These are phyloP conservation scores for Meles meles DNA, from an alignment of 2,113 vertebrate genomes.

Conservation along the genomic window DNA sequence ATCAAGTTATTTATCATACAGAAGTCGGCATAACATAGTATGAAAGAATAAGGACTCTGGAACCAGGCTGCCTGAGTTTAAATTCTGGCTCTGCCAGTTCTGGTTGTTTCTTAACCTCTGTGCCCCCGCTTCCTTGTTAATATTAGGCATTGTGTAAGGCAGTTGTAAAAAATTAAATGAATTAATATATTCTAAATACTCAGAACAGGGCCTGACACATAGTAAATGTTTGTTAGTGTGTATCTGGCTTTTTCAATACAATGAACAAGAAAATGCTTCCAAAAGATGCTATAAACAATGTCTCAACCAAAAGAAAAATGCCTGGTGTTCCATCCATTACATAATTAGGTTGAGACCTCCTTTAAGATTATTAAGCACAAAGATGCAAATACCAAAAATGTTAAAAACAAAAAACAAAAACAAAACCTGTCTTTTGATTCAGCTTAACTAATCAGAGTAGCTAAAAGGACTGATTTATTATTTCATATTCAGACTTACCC, in stretches of 20 bases:
- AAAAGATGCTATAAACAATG: background rate
- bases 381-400: slow-evolving; percentile 21
- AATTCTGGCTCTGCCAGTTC: background rate
- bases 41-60: background rate
- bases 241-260: slow-evolving; percentile 12
- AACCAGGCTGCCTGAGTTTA: background rate
- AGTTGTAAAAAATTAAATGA: background rate
- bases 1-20: background rate
- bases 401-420: background rate
- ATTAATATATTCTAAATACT: background rate
- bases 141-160: background rate
- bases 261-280: slow-evolving; percentile 39
- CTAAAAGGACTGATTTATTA: background rate
- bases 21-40: background rate
- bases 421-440: background rate
- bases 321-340: background rate
- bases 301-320: slow-evolving; percentile 41
- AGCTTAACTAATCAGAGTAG: background rate
- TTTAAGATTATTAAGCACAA: slow-evolving; percentile 36
- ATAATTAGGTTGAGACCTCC: background rate
- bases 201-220: background rate
- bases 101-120: background rate
- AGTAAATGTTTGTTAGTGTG: background rate
- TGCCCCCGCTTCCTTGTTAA: background rate
- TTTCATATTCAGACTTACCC: slow-evolving; percentile 70